Conservation (phyloP, 2,888 invertebrate species). For the Poecilobothrus nobilitatus region DNA sequence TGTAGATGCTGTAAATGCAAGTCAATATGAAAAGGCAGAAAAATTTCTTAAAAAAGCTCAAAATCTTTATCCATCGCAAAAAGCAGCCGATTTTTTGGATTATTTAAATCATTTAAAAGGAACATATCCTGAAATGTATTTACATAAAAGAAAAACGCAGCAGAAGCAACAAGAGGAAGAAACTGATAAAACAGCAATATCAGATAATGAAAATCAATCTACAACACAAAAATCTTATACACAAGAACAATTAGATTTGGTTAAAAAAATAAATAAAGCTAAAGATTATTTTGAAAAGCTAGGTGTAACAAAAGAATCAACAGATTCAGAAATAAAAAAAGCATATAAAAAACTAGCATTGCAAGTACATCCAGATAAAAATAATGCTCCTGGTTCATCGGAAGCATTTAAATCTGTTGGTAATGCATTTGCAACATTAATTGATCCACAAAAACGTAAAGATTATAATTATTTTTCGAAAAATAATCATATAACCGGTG, state of each 20-base stretch:
- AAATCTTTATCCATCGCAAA: slow-evolving; percentile 54
- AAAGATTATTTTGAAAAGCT: slow-evolving; percentile 75
- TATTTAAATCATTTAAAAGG: slow-evolving; percentile 28
- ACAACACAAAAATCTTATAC: slow-evolving; percentile 47
- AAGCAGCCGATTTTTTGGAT: slow-evolving; percentile 54
- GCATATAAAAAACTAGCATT: slow-evolving; percentile 66
- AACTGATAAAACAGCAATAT: slow-evolving; percentile 7
- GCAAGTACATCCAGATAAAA: slow-evolving; percentile 78
- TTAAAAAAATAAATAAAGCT: slow-evolving; percentile 50
- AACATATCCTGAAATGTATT: background rate
- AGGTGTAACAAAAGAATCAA: slow-evolving; percentile 54
- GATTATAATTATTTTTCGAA: slow-evolving; percentile 59
- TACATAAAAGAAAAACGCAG: slow-evolving; percentile 5
- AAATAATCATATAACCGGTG: background rate
- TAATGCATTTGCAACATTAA: slow-evolving; percentile 69
- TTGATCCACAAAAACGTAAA: slow-evolving; percentile 62
- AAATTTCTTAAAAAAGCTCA: slow-evolving; percentile 58
- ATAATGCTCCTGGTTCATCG: slow-evolving; percentile 69
- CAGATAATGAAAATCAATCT: background rate
- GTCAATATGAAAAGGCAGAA: slow-evolving; percentile 55
- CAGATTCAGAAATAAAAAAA: slow-evolving; percentile 61
- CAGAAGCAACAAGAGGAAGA: background rate
- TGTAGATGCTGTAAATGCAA: slow-evolving; percentile 49
- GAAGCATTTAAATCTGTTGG: slow-evolving; percentile 78
- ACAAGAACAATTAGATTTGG: slow-evolving; percentile 64